Percentiles rank a stretch among this genome's conserved stretches.
These are phyloP conservation scores for Cossypha dichroa DNA, from an alignment of 2,797 vertebrate genomes.

Conservation along the genomic window DNA sequence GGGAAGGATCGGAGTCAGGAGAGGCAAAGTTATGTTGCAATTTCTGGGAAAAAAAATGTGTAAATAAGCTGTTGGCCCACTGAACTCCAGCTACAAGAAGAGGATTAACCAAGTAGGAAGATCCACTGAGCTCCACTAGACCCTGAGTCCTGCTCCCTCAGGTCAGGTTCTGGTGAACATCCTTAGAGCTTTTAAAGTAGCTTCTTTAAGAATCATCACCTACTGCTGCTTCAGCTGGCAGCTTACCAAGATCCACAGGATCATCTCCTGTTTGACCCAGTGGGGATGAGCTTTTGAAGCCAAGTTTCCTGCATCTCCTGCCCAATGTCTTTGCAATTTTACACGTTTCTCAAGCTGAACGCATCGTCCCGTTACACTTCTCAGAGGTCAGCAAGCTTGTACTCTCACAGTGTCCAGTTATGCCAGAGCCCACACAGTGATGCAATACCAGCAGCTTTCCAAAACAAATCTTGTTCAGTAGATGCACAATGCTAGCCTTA, in stretches of 20 bases:
- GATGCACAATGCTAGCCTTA: neutral
- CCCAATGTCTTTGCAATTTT: neutral
- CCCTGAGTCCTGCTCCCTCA: neutral
- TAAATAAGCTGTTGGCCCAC: neutral
- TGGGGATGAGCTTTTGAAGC: neutral
- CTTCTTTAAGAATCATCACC: neutral
- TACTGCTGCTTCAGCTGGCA: neutral
- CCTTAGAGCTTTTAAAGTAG: neutral
- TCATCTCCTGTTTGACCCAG: neutral
- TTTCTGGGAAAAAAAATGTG: neutral
- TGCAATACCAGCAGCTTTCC: neutral
- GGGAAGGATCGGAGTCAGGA: neutral
- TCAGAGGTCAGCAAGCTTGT: neutral
- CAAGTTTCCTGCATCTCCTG: neutral
- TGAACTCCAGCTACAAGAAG: neutral
- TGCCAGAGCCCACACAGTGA: neutral
- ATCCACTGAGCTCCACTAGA: neutral
- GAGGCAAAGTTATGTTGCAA: neutral
- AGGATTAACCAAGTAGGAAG: neutral
- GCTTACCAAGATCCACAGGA: neutral
- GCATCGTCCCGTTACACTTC: accelerated
- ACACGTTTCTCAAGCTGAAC: neutral
- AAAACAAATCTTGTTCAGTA: neutral
- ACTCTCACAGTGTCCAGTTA: neutral
- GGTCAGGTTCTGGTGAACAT: neutral